Evolutionary conservation across 2,888 invertebrate species (phyloP).

Genomic region (Malacosoma neustria): DNA sequence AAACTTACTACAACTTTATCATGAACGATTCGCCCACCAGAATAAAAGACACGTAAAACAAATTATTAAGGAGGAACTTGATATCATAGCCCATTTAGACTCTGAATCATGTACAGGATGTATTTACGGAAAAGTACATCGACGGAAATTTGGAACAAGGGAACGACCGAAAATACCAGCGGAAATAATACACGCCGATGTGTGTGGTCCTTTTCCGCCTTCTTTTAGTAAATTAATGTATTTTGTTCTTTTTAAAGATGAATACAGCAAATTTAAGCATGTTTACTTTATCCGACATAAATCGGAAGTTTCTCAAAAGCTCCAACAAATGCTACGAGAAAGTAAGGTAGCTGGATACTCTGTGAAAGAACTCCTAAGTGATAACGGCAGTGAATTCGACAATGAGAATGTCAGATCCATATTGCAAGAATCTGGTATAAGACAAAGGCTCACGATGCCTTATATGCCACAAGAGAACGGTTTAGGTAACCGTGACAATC

Average conservation of each 20-base stretch:
- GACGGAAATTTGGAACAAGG: constrained; percentile 7
- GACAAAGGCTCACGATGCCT: constrained; percentile 2
- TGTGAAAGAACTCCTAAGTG: constrained; percentile 1
- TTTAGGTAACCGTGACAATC: constrained; percentile 2
- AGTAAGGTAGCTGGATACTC: constrained; percentile 1
- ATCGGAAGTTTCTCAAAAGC: constrained; percentile 1
- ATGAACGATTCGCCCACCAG: constrained; percentile 9
- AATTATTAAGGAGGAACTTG: constrained; percentile 7
- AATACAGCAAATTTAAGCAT: constrained; percentile 1
- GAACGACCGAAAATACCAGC: constrained; percentile 8
- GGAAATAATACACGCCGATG: neutral
- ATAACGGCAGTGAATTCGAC: constrained; percentile 1
- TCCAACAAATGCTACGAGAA: neutral
- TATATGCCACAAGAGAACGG: constrained; percentile 5
- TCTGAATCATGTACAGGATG: constrained; percentile 8
- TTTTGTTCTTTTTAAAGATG: neutral
- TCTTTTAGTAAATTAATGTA: neutral
- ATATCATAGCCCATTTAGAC: constrained; percentile 1
- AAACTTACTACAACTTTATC: constrained; percentile 6
- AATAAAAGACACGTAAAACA: constrained; percentile 9
- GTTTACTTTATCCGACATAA: constrained; percentile 3
- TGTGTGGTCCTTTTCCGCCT: constrained; percentile 5
- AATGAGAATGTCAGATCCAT: constrained; percentile 1
- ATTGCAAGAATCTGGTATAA: constrained; percentile 3
- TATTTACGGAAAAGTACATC: constrained; percentile 8